Evolutionary conservation across 2,797 vertebrate species (phyloP).

Genomic region (Periophthalmus magnuspinnatus): DNA sequence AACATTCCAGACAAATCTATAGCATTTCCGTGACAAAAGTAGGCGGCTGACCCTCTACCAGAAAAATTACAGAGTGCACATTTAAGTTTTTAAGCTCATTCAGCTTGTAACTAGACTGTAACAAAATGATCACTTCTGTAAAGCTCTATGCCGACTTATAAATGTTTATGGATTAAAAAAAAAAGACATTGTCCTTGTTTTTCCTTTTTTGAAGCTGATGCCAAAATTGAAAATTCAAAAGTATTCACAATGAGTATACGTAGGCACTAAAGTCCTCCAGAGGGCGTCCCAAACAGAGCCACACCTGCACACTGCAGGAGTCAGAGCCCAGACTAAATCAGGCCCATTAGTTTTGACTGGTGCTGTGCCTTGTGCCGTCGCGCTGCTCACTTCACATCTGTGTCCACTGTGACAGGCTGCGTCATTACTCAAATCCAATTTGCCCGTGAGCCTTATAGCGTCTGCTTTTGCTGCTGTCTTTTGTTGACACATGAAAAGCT

Average conservation of each 20-base stretch:
- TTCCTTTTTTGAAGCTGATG: too few relatives aligned
- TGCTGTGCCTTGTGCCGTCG: slow-evolving; percentile 47
- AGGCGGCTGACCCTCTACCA: too few relatives aligned
- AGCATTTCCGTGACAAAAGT: too few relatives aligned
- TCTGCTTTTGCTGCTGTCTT: slow-evolving; percentile 62
- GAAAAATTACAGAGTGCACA: too few relatives aligned
- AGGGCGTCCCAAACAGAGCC: slow-evolving; percentile 24
- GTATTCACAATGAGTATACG: slow-evolving; percentile 30
- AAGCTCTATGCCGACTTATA: too few relatives aligned
- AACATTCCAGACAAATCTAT: too few relatives aligned
- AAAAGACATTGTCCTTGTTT: too few relatives aligned
- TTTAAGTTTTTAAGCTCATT: too few relatives aligned
- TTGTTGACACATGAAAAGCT: slow-evolving; percentile 57
- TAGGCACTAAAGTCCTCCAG: slow-evolving; percentile 36
- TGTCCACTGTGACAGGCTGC: slow-evolving; percentile 59
- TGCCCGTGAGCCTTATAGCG: slow-evolving; percentile 63
- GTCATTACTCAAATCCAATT: slow-evolving; percentile 74
- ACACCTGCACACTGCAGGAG: slow-evolving; percentile 31
- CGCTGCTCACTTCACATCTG: slow-evolving; percentile 52
- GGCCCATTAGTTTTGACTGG: slow-evolving; percentile 50
- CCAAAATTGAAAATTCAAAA: too few relatives aligned
- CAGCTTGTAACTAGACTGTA: too few relatives aligned
- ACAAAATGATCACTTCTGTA: too few relatives aligned
- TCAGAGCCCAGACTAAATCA: slow-evolving; percentile 59
- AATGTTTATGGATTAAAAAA: too few relatives aligned